Percentiles rank a stretch among this genome's conserved stretches.
Conservation (phyloP, 2,797 vertebrate genomes). For the Rhincodon typus region DNA sequence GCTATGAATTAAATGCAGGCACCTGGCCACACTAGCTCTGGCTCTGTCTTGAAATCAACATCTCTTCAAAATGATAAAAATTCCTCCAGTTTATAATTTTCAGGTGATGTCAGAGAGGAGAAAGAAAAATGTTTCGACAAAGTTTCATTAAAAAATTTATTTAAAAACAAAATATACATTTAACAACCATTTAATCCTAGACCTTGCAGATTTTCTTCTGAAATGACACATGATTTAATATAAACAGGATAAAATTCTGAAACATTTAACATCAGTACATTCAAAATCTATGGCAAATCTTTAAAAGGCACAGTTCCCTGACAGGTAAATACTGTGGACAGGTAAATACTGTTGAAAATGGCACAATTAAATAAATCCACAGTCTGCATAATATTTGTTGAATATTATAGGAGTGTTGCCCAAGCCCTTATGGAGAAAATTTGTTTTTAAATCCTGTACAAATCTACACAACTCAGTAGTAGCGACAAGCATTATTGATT, state of each 20-base stretch:
- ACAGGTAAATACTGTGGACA: no score
- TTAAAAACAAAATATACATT: constrained; percentile 53
- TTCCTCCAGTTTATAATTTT: neutral
- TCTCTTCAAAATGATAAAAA: neutral
- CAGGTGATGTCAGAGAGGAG: neutral
- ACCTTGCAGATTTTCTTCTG: constrained; percentile 10
- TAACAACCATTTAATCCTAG: constrained; percentile 37
- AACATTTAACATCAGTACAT: constrained; percentile 30
- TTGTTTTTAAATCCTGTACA: neutral
- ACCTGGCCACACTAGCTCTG: neutral
- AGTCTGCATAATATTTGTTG: neutral
- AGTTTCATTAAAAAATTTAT: constrained; percentile 47
- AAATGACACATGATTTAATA: constrained; percentile 11
- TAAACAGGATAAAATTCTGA: neutral
- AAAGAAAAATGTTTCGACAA: neutral
- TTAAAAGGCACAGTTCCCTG: constrained; percentile 19
- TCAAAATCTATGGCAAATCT: constrained; percentile 24
- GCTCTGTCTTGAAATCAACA: neutral
- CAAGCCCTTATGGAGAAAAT: neutral
- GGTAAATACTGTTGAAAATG: no score
- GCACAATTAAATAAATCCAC: neutral
- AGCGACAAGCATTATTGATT: neutral
- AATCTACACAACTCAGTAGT: constrained; percentile 35
- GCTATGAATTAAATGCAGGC: neutral
- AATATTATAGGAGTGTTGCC: neutral